Evolutionary conservation across 2,888 invertebrate genomes (phyloP).

Genomic region (Synergus itoensis): DNA sequence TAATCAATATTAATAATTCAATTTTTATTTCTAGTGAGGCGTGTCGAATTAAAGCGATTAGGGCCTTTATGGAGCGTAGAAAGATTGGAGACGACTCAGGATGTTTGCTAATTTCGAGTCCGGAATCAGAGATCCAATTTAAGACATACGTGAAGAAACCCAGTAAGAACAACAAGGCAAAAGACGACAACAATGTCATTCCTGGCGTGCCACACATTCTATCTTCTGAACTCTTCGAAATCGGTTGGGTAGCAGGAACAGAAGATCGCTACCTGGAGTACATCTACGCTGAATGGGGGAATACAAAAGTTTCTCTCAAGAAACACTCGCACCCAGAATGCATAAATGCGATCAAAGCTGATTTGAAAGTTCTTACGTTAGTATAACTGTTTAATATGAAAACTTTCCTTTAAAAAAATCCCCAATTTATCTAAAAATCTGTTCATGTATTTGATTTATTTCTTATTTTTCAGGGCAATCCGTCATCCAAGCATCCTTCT

Average conservation of each 20-base stretch:
- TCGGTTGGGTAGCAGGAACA: slow-evolving; percentile 70
- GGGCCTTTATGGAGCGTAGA: slow-evolving; percentile 70
- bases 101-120: slow-evolving; percentile 53
- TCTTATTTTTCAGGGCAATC: slow-evolving; percentile 61
- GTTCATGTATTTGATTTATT: slow-evolving; percentile 36
- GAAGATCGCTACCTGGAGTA: slow-evolving; percentile 69
- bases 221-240: slow-evolving; percentile 68
- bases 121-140: slow-evolving; percentile 60
- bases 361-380: slow-evolving; percentile 68
- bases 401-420: background rate
- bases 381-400: slow-evolving; percentile 35
- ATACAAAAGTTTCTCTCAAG: slow-evolving; percentile 66
- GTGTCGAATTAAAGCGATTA: slow-evolving; percentile 65
- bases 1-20: background rate
- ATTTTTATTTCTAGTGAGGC: slow-evolving; percentile 64
- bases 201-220: slow-evolving; percentile 64
- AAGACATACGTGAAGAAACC: slow-evolving; percentile 58
- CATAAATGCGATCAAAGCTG: slow-evolving; percentile 64
- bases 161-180: slow-evolving; percentile 42
- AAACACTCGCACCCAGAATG: slow-evolving; percentile 67
- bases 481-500: slow-evolving; percentile 69
- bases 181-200: slow-evolving; percentile 40
- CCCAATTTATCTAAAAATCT: slow-evolving; percentile 21
- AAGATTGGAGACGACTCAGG: slow-evolving; percentile 53
- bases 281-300: slow-evolving; percentile 71